Evolutionary conservation across 2,888 invertebrate species (phyloP).

Genomic region (Caenorhabditis japonica): DNA sequence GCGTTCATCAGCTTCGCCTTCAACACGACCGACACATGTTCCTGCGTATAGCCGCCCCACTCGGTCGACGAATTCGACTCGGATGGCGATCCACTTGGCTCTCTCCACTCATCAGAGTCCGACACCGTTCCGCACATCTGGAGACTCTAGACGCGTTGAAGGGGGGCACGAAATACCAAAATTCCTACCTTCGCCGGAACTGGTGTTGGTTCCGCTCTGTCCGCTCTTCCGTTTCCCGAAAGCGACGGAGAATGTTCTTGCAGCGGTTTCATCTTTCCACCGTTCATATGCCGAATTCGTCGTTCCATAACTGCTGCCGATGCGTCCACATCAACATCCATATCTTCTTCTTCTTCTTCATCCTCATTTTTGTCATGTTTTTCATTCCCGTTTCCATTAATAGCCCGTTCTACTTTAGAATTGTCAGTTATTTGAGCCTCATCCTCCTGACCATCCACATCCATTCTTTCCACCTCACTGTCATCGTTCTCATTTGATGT

Average conservation of each 20-base stretch:
- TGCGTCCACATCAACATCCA: conserved; percentile 37
- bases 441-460: conserved; percentile 39
- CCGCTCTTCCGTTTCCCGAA: conserved; percentile 67
- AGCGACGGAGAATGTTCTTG: conserved; percentile 35
- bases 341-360: conserved; percentile 16
- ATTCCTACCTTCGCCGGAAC: conserved; percentile 56
- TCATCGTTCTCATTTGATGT: conserved; percentile 20
- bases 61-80: conserved; percentile 67
- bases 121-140: conserved; percentile 61
- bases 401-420: conserved; percentile 3
- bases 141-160: conserved; percentile 12
- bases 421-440: conserved; percentile 38
- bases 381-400: conserved; percentile 26
- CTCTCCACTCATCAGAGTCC: conserved; percentile 60
- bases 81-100: conserved; percentile 62
- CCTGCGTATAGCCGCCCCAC: conserved; percentile 46
- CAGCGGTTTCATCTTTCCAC: conserved; percentile 30
- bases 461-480: conserved; percentile 51
- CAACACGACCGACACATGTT: conserved; percentile 15
- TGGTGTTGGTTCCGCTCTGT: conserved; percentile 65
- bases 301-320: neutral
- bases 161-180: conserved; percentile 4
- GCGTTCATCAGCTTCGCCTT: conserved; percentile 32
- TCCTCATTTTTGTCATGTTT: conserved; percentile 21
- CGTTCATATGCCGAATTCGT: neutral